phyloP scores from a whole-genome alignment of 2,113 vertebrate genomes.

The Todiramphus saurophagus region DNA sequence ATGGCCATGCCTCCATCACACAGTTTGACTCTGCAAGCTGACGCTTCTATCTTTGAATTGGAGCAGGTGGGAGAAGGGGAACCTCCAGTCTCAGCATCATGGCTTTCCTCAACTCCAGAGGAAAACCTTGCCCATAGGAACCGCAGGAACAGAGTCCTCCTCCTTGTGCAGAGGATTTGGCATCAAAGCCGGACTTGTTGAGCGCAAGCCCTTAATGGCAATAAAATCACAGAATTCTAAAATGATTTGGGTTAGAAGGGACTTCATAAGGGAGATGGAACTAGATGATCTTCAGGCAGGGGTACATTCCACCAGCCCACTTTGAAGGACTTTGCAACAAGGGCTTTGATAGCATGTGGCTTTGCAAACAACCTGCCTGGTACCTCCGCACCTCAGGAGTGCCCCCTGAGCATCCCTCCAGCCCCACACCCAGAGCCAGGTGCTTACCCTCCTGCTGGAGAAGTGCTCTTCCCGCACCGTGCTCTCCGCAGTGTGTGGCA shows the following conservation, averaged over 20 bases:
- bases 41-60: neutral
- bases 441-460: conserved; percentile 87
- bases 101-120: neutral
- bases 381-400: neutral
- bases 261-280: neutral
- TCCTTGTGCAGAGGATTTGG: neutral
- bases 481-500: conserved; percentile 85
- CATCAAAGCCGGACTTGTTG: neutral
- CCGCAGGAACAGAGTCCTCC: neutral
- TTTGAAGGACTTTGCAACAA: neutral
- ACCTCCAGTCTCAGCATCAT: neutral
- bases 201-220: neutral
- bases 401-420: neutral
- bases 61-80: neutral
- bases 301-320: too few species aligned
- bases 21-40: neutral
- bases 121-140: neutral
- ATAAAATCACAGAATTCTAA: neutral
- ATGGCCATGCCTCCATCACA: neutral
- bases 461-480: conserved; percentile 86
- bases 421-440: fast-evolving
- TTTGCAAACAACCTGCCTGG: neutral
- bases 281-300: neutral
- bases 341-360: neutral
- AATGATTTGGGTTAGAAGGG: neutral